These are phyloP conservation scores for Lepus europaeus DNA, from an alignment of 2,113 vertebrate genomes.

Conservation along the genomic window DNA sequence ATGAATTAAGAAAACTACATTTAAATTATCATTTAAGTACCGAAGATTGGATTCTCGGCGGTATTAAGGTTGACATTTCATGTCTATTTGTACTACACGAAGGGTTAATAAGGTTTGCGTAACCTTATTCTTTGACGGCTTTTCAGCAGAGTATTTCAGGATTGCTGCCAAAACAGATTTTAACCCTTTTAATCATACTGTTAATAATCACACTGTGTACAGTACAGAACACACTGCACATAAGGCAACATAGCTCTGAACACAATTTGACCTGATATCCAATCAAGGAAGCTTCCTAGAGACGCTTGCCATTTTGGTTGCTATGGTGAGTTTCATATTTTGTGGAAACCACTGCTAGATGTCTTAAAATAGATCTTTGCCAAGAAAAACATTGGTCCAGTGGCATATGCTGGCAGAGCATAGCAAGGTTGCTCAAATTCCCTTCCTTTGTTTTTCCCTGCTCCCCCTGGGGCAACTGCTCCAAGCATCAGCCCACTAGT, in stretches of 20 bases:
- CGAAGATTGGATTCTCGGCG: constrained; percentile 85
- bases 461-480: constrained; percentile 84
- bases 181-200: constrained; percentile 85
- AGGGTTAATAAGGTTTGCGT: constrained; percentile 87
- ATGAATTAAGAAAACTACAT: constrained; percentile 69
- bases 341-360: constrained; percentile 83
- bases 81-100: constrained; percentile 83
- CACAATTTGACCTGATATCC: constrained; percentile 63
- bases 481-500: constrained; percentile 87
- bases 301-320: constrained; percentile 80
- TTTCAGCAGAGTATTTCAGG: constrained; percentile 74
- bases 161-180: constrained; percentile 84
- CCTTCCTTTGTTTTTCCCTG: constrained; percentile 87
- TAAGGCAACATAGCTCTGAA: constrained; percentile 58
- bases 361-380: constrained; percentile 85
- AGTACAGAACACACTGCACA: neutral
- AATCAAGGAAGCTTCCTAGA: constrained; percentile 71
- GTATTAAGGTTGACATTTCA: constrained; percentile 86
- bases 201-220: constrained; percentile 80
- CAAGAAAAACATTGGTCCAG: constrained; percentile 89
- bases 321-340: constrained; percentile 84
- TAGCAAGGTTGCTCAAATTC: constrained; percentile 86
- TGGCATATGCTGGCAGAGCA: constrained; percentile 86
- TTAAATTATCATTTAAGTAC: constrained; percentile 80
- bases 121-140: constrained; percentile 86